A percentile compares a stretch with the other conserved stretches of the same genome.
Evolutionary conservation across 2,888 invertebrate genomes (phyloP).

Genomic region (Sphaerophoria rueppellii): DNA sequence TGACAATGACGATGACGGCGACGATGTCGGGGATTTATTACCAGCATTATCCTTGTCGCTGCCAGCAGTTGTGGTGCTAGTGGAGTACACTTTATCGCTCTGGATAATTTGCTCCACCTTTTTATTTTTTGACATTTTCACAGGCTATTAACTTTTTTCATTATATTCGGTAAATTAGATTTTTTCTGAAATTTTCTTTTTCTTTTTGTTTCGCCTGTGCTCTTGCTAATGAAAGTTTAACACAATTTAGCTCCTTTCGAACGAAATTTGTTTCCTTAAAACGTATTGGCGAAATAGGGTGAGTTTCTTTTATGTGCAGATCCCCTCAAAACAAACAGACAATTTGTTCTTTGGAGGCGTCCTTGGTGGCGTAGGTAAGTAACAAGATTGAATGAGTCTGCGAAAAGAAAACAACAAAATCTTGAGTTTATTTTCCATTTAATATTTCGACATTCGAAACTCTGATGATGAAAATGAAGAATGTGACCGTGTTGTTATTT

Average conservation of each 20-base stretch:
- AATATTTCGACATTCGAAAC: neutral
- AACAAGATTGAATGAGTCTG: conserved; percentile 7
- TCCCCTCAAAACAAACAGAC: neutral
- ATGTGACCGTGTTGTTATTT: neutral
- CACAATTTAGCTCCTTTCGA: conserved; percentile 16
- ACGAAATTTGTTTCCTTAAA: neutral
- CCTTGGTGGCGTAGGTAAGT: neutral
- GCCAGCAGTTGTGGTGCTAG: neutral
- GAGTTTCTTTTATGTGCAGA: neutral
- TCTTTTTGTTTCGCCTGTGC: neutral
- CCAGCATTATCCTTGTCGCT: conserved; percentile 48
- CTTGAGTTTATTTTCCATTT: conserved; percentile 2
- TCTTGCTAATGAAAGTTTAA: conserved; percentile 31
- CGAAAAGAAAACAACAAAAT: conserved; percentile 8
- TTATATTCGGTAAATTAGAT: conserved; percentile 50
- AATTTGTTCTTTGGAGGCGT: too few species aligned
- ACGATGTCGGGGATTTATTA: conserved; percentile 59
- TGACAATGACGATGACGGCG: conserved; percentile 50
- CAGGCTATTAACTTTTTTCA: conserved; percentile 64
- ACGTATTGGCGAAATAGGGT: neutral
- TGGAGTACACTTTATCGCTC: conserved; percentile 42
- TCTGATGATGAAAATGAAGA: neutral
- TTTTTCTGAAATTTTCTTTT: conserved; percentile 17
- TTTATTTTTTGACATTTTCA: conserved; percentile 64
- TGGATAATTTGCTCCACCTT: conserved; percentile 55